Evolutionary conservation across 2,797 vertebrate genomes (phyloP), one percentile per base, ranked within the genome.

Genomic region (Bovichtus diacanthus): DNA sequence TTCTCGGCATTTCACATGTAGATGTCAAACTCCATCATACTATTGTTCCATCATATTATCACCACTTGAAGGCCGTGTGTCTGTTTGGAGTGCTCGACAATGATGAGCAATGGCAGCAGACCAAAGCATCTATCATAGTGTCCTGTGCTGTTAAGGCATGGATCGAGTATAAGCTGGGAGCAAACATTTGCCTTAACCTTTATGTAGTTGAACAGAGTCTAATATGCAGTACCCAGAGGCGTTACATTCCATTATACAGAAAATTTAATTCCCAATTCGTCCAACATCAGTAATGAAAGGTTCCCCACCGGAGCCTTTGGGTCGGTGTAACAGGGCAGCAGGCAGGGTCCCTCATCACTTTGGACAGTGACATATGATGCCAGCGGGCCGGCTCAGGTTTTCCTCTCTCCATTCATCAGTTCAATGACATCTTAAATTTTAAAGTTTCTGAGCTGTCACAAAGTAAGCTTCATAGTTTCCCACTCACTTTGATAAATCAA

Each of bases 371-470:
- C 93, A 89, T 93, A 94, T 85, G 86, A 87, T 38, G 70, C 88
- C 84, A 78, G 86, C 55, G 60, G 84, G 85, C 86, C 78, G 83
- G 81, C 86, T 74, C 81, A 88, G 88, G 72, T 88, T 87, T 88
- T 74, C 70, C 88, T 83, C 88, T 81, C 78, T 70, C 80, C 87
- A 94, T 95, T 93, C 90, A 94, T 95, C 95, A 95, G 86, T 74
- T 76, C 84, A 86, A 90, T 93, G 93, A 91, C 93, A 91, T 92
- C 88, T 87, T 93, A 89, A 90, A 95, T 94, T 94, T 91, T 81
- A 90, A 90, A 92, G 86, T 92, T 84, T 92, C 92, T 67, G 76
- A 88, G 90, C 90, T 93, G 93, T 94, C 94, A 90, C 87, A 92
- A 91, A 92, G 84, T 90, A 76, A 81, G 92, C 92, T 90, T 93